Percentiles rank a stretch among this genome's conserved stretches.
Conservation (phyloP, 2,797 vertebrate species). For the Thripadectes ignobilis region DNA sequence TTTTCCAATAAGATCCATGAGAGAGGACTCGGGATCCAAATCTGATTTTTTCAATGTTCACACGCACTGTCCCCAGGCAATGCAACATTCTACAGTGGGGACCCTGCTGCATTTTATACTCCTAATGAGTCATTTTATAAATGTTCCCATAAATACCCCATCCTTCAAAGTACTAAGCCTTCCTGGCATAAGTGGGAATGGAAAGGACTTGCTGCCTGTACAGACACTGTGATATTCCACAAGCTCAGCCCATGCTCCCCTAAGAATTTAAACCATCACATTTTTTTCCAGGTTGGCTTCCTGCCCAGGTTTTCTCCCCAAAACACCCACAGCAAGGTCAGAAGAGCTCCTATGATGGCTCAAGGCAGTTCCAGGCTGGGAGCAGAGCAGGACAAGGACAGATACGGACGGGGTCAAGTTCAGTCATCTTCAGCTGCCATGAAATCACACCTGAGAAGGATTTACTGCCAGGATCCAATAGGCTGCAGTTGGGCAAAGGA, state of each 20-base stretch:
- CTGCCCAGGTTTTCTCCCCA: background rate
- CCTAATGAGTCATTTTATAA: background rate
- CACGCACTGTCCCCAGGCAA: background rate
- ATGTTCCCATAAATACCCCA: background rate
- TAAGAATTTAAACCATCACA: background rate
- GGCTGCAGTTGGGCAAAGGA: background rate
- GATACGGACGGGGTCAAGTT: background rate
- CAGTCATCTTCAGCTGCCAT: background rate
- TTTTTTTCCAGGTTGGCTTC: background rate
- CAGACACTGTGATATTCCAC: background rate
- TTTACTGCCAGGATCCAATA: background rate
- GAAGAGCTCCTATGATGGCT: background rate
- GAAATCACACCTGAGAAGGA: constrained; percentile 34
- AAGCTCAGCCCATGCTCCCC: background rate
- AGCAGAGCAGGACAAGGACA: background rate
- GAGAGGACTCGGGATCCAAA: background rate
- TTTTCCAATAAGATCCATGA: background rate
- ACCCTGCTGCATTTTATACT: background rate
- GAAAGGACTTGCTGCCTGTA: background rate
- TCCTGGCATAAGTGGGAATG: background rate
- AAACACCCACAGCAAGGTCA: background rate
- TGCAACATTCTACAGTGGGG: background rate
- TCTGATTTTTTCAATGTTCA: background rate
- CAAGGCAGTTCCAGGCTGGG: background rate
- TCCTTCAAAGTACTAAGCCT: background rate